A percentile compares a stretch with the other conserved stretches of the same genome.
These are phyloP conservation scores for Neomorphus geoffroyi DNA, from an alignment of 2,797 vertebrate genomes.

Conservation along the genomic window DNA sequence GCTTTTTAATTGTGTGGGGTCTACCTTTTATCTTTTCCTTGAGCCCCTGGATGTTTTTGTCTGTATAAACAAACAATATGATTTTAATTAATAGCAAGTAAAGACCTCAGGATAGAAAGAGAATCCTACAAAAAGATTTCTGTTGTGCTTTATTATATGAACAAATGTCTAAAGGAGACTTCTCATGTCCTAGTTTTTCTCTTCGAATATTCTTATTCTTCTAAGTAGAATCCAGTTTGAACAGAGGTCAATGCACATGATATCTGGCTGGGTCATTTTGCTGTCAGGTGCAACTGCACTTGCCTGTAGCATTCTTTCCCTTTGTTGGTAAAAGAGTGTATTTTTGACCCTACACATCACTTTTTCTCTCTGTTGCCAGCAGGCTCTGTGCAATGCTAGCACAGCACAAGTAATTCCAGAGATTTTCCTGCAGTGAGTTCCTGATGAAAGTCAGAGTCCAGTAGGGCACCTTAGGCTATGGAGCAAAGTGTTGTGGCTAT, in stretches of 20 bases:
- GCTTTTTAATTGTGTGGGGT: constrained; percentile 27
- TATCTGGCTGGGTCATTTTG: not conserved
- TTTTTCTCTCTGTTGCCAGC: not conserved
- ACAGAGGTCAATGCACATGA: not conserved
- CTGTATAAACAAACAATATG: constrained; percentile 11
- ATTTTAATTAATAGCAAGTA: constrained; percentile 45
- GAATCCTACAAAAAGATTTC: not conserved
- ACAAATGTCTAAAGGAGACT: not conserved
- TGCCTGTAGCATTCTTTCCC: not conserved
- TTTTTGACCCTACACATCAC: not conserved
- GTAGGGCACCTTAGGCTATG: not conserved
- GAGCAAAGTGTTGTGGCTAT: not conserved
- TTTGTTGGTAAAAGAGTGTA: not conserved
- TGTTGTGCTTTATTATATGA: constrained; percentile 3
- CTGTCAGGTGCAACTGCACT: not conserved
- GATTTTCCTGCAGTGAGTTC: not conserved
- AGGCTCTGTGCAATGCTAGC: not conserved
- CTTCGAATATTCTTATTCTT: not conserved
- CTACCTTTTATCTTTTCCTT: constrained; percentile 7
- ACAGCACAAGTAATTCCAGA: not conserved
- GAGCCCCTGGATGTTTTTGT: not conserved
- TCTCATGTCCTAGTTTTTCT: not conserved
- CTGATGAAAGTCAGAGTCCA: not conserved
- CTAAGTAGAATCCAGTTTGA: not conserved
- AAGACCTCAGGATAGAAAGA: constrained; percentile 29